Evolutionary conservation across 2,113 vertebrate species (phyloP).

Genomic region (Ptyas mucosa): DNA sequence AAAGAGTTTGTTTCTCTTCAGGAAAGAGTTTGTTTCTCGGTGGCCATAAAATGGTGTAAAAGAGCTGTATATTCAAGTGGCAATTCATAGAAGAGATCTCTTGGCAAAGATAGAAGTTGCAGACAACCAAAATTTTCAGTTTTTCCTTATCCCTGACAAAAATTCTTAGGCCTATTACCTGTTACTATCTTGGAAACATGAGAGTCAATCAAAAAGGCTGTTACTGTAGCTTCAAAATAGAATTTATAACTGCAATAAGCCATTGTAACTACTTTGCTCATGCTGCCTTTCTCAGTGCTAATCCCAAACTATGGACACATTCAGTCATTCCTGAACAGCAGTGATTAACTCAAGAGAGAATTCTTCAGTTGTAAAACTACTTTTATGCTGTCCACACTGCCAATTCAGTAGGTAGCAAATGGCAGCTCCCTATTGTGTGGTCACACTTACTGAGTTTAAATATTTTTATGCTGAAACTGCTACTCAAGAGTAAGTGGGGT

Average conservation of each 20-base stretch:
- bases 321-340: not conserved
- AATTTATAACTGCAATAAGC: not conserved
- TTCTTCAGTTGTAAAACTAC: not conserved
- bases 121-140: not conserved
- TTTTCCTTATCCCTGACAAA: not conserved
- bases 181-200: not conserved
- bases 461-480: not conserved
- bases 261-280: conserved; percentile 6
- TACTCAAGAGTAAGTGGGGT: not conserved
- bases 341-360: not conserved
- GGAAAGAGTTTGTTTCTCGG: not conserved
- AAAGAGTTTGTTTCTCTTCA: not conserved
- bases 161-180: not conserved
- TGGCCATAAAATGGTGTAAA: not conserved
- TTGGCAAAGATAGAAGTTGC: not conserved
- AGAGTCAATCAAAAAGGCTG: conserved; percentile 5
- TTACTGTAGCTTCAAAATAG: conserved; percentile 13
- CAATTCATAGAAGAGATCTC: not conserved
- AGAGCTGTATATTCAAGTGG: not conserved
- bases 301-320: not conserved
- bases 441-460: not conserved
- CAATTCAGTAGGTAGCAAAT: not conserved
- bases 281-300: conserved; percentile 16
- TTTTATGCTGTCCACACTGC: not conserved
- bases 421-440: not conserved